Base-by-base conservation (phyloP, 2,797 vertebrate species). In the Loriculus beryllinus region DNA sequence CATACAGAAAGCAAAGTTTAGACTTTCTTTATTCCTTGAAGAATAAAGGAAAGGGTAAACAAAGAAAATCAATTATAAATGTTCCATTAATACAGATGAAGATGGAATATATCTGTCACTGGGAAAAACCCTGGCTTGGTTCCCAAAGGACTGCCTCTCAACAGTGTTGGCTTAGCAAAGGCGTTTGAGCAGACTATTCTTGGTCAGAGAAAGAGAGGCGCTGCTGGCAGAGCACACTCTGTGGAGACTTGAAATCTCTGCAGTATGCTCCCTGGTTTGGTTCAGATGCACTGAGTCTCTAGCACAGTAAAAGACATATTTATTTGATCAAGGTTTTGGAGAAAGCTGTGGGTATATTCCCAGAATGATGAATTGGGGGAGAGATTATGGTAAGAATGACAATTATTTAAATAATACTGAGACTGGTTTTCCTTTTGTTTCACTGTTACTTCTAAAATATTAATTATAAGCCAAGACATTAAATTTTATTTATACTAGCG, bases 1-100 rank as follows among this genome's bases (percentile, higher is more conserved):
- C 10, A 4, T 33, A 60, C 14, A 57, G 71, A 93, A 64, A 92
- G 52, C 48, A 37, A 91, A 86, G 48, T 86, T 90, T 80, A 92
- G 76, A 47, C 60, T 92, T 93, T 22, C 2, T 0, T 59, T 93
- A 57, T 88, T 88, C 68, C 57, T 80, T 71, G 14, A n/a, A 90
- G 68, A 87, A 70, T 45, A 88, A 89, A 31, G 21, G 52, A 71
- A 94, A 86, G 70, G 33, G 59, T 88, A 92, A 93, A 87, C 49
- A 93, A 88, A 90, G 52, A 64, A 69, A 87, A 96, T 85, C 12
- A 95, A 83, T 93, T 89, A 75, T 65, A 77, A 91, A 64, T 43
- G 65, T 90, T 75, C 52, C 57, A 40, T 87, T 82, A 93, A 77
- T 95, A 65, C 71, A 68, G 69, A 54, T 49, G 52, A 93, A 92